Evolutionary conservation across 2,797 vertebrate species (phyloP), one percentile per base, ranked within the genome.

Genomic region (Diceros bicornis): DNA sequence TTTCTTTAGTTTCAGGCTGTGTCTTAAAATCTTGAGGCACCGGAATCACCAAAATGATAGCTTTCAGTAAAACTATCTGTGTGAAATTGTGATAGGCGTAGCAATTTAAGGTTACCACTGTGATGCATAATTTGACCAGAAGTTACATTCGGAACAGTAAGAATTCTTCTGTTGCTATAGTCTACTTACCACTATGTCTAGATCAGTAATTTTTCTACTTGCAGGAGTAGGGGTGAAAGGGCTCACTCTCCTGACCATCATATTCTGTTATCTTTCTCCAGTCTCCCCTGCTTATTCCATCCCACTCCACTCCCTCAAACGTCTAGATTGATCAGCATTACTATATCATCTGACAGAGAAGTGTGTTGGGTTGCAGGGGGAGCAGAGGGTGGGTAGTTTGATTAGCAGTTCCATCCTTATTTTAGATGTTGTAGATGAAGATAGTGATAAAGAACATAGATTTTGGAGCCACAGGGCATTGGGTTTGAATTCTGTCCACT

Each of bases 21-120:
- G 13, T 59, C 61, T 96, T 88, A 83, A 89, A 86, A 92, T 93
- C n/a, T 62, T 55, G 8, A 93, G 74, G 17, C 89, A 27, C 25
- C 74, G 83, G 69, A 94, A 83, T 94, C 59, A 89, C 14, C 62
- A 79, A 91, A 97, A 82, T 95, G 52, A 83, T 55, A 77, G 55
- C 13, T 93, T 93, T 97, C 11, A 27, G 4, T 79, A 85, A 91
- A 79, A 34, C 72, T 34, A 16, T 79, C 32, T 89, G 0, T 72
- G 27, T 14, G 44, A 59, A 86, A 59, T 50, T 37, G 57, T 23
- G 32, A 68, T 66, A 59, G 37, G 4, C 13, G 82, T 13, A 95
- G 13, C 66, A 87, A 62, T 69, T 79, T 84, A 72, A 92, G 23
- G 23, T 71, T 55, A 66, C 59, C 4, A 57, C 41, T 55, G 7